Base-by-base conservation (phyloP, 2,888 invertebrate genomes). In the Habroteleia sp. region DNA sequence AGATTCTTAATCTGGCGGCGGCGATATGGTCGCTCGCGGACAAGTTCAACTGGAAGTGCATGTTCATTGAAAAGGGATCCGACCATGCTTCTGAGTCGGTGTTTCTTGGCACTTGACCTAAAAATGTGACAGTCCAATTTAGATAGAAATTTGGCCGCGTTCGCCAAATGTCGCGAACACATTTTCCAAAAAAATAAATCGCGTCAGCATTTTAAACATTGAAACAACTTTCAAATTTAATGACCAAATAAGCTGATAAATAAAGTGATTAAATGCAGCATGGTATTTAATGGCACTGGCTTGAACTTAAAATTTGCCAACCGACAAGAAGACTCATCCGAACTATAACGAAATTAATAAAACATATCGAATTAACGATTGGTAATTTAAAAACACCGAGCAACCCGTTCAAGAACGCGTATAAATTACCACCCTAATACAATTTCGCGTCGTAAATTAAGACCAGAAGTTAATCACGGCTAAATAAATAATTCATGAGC, bases 31-130 rank as follows among this genome's bases (percentile, higher is more conserved):
- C 89, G n/a, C 88, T 89, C 14, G 89, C 83, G 5, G 89, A 88
- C 37, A 89, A 86, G 62, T 90, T 90, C 58, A 92, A 84, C 75
- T 91, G 90, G 82, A 92, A 92, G 77, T 89, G 89, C 77, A 92
- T 86, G 81, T 91, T 91, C 90, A 92, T 91, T 1, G 89, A 86
- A 62, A 89, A 89, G 10, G 90, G 89, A 63, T 91, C 89, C 29
- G 88, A 86, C 91, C 91, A 91, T 1, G 89, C 82, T 25, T 91
- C 92, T 60, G 89, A 86, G 63, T 91, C 91, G 2, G 91, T 90
- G 77, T 91, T 90, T 60, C 89, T 84, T 0, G 92, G 92, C 10
- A 90, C 78, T 76, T 90, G 90, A 85, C 92, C 92, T 92, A 8
- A 50, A 60, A 56, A 10, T 7, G 20, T 13, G 1, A 10, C n/a